phyloP scores from a whole-genome alignment of 2,113 vertebrate genomes.

The Madoqua kirkii region DNA sequence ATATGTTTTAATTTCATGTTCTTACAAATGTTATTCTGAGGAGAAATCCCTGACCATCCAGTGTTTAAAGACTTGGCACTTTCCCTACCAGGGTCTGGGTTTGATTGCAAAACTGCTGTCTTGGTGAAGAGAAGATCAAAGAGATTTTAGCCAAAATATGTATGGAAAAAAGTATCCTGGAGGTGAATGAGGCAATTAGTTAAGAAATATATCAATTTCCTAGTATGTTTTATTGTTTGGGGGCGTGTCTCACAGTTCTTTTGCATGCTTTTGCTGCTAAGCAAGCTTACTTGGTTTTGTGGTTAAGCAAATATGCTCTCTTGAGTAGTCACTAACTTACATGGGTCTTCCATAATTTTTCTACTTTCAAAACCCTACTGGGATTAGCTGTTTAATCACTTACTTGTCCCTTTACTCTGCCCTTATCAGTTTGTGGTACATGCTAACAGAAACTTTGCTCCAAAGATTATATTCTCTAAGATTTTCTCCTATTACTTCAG shows the following conservation, averaged over 20 bases:
- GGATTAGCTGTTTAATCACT: background rate
- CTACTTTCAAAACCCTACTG: background rate
- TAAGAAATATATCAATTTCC: background rate
- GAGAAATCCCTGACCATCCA: background rate
- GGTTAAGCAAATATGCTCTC: background rate
- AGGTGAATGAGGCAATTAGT: background rate
- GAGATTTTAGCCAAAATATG: background rate
- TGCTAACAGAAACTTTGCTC: background rate
- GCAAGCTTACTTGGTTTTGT: background rate
- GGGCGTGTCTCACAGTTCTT: rapidly evolving
- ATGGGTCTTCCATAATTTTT: background rate
- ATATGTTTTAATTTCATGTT: background rate
- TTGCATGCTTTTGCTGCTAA: background rate
- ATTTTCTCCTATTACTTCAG: background rate
- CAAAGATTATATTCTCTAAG: background rate
- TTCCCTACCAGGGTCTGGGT: background rate
- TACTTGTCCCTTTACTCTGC: background rate
- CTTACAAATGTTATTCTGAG: background rate
- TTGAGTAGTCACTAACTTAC: background rate
- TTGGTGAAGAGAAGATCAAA: background rate
- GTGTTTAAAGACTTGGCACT: background rate
- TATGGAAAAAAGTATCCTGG: background rate
- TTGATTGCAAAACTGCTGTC: background rate
- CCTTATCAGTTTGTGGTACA: background rate
- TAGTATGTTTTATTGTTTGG: background rate